A percentile compares a stretch with the other conserved stretches of the same genome.
These are phyloP conservation scores for Cisticola juncidis DNA, from an alignment of 2,113 vertebrate species.

Conservation along the genomic window DNA sequence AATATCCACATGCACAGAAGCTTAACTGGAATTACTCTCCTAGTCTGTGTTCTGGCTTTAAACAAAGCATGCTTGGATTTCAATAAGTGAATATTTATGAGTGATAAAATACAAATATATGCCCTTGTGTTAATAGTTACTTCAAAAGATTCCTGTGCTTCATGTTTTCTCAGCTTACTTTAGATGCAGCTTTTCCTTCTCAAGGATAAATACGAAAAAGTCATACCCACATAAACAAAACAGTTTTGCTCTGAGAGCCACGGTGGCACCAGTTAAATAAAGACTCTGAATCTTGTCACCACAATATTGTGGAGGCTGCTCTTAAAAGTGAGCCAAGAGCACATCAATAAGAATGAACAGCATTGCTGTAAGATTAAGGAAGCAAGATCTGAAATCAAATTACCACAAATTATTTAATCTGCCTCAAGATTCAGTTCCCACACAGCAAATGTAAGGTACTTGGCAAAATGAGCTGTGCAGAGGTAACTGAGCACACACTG, in stretches of 20 bases:
- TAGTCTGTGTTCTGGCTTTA: not conserved
- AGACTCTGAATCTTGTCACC: not conserved
- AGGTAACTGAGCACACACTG: not conserved
- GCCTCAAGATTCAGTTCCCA: not conserved
- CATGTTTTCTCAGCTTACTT: not conserved
- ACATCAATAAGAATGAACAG: not conserved
- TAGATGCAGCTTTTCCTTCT: not conserved
- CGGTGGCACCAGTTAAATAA: not conserved
- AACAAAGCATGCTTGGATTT: slow-evolving; percentile 2
- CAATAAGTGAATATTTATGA: not conserved
- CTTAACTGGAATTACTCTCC: slow-evolving; percentile 18
- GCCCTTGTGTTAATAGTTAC: not conserved
- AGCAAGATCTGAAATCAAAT: not conserved
- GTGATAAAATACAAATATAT: not conserved
- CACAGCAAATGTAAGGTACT: not conserved
- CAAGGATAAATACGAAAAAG: not conserved
- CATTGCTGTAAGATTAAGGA: not conserved
- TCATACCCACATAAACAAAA: not conserved
- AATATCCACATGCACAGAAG: not conserved
- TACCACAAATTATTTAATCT: not conserved
- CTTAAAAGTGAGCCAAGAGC: not conserved
- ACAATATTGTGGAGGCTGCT: not conserved
- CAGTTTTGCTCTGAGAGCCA: not conserved
- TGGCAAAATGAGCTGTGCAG: not conserved
- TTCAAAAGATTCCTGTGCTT: not conserved